These are phyloP conservation scores for Dolichopus griseipennis DNA, from an alignment of 2,888 invertebrate genomes.

Conservation along the genomic window DNA sequence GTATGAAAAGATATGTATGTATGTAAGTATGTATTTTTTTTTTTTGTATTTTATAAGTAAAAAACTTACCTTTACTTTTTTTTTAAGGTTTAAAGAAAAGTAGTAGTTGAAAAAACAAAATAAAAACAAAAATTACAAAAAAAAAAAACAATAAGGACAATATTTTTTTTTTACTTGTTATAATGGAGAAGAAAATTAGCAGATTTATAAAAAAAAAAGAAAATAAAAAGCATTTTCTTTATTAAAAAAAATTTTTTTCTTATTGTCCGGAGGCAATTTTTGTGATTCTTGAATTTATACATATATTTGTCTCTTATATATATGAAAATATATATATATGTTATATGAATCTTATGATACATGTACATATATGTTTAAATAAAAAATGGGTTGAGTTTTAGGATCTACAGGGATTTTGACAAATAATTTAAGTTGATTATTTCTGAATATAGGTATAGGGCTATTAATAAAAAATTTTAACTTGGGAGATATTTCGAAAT, in stretches of 20 bases:
- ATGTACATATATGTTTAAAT: too few species aligned
- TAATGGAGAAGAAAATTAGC: background rate
- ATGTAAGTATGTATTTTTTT: too few species aligned
- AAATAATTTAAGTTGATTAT: too few species aligned
- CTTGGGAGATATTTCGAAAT: too few species aligned
- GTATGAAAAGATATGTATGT: background rate
- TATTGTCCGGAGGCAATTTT: conserved; percentile 1
- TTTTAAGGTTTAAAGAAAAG: background rate
- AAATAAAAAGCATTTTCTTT: background rate
- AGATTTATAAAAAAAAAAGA: background rate
- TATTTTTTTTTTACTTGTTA: background rate
- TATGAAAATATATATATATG: too few species aligned
- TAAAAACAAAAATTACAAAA: background rate
- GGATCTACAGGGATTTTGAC: too few species aligned
- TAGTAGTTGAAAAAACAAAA: background rate
- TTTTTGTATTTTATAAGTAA: background rate
- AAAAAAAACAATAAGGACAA: background rate
- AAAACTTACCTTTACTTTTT: conserved; percentile 3
- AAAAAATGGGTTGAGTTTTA: too few species aligned
- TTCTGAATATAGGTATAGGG: too few species aligned
- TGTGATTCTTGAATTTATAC: background rate
- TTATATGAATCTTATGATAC: too few species aligned
- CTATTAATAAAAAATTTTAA: too few species aligned
- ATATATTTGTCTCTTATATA: too few species aligned
- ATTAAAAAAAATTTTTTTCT: background rate